A percentile compares a stretch with the other conserved stretches of the same genome.
These are phyloP conservation scores for Polypedilum vanderplanki DNA, from an alignment of 1,140 invertebrate species.

Conservation along the genomic window DNA sequence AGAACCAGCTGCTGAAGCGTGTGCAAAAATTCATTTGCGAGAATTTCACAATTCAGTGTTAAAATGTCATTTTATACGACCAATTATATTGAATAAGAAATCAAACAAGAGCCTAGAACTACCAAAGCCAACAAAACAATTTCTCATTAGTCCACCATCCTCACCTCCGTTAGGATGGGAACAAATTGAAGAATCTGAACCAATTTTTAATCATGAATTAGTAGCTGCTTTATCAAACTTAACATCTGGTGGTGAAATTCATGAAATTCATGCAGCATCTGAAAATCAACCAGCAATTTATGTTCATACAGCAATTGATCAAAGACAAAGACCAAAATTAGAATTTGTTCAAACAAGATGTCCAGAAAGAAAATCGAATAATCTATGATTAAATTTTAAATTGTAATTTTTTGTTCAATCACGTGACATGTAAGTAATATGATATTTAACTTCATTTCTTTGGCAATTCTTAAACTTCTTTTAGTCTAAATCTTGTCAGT, in stretches of 20 bases:
- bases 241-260: constrained; percentile 74
- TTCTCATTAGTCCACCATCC: constrained; percentile 96
- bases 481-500: no score
- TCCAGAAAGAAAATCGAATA: constrained; percentile 45
- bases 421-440: no score
- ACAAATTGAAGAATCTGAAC: constrained; percentile 79
- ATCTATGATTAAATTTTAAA: no score
- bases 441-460: no score
- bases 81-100: constrained; percentile 63
- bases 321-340: constrained; percentile 34
- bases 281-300: constrained; percentile 83
- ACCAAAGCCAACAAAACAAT: constrained; percentile 93
- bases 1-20: constrained; percentile 57
- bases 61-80: constrained; percentile 92
- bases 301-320: constrained; percentile 61
- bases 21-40: constrained; percentile 68
- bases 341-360: constrained; percentile 52
- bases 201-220: constrained; percentile 90
- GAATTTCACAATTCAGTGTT: constrained; percentile 72
- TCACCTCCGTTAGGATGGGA: constrained; percentile 96
- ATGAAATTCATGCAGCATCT: constrained; percentile 75
- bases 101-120: constrained; percentile 77
- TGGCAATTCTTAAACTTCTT: no score
- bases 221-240: constrained; percentile 83
- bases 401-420: no score